Conservation (phyloP, 2,888 invertebrate genomes). For the Smittia sp. region DNA sequence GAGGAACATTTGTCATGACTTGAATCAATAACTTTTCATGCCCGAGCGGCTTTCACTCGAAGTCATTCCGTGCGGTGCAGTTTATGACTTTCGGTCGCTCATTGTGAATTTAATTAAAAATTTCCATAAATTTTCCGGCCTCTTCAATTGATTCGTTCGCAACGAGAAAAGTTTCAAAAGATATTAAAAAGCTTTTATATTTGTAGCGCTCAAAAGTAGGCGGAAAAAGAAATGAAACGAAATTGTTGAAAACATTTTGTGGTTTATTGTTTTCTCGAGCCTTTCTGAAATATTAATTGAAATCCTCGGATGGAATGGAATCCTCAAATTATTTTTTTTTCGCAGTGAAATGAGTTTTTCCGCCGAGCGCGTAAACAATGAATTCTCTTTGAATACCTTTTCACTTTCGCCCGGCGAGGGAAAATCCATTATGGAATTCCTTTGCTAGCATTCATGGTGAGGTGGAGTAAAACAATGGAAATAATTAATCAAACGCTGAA, state of each 20-base stretch:
- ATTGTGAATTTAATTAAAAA: too few species aligned
- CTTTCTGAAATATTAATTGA: conserved; percentile 26
- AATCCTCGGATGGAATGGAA: conserved; percentile 30
- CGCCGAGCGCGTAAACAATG: conserved; percentile 1
- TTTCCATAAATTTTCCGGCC: too few species aligned
- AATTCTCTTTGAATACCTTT: conserved; percentile 4
- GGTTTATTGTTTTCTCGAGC: not conserved
- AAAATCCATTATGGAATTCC: conserved; percentile 1
- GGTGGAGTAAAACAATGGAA: not conserved
- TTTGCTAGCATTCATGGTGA: not conserved
- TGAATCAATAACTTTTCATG: too few species aligned
- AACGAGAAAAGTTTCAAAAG: too few species aligned
- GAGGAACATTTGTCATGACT: too few species aligned
- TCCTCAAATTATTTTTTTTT: not conserved
- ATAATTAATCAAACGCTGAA: not conserved
- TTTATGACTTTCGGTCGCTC: too few species aligned
- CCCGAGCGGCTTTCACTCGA: too few species aligned
- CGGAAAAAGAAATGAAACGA: not conserved
- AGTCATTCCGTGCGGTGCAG: too few species aligned
- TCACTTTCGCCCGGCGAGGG: not conserved
- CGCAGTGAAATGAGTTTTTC: not conserved
- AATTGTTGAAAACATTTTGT: not conserved
- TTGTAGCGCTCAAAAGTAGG: not conserved
- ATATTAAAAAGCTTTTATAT: too few species aligned
- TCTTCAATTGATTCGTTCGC: too few species aligned